These are phyloP conservation scores for Metacarcinus magister DNA, from an alignment of 2,888 invertebrate species.

Conservation along the genomic window DNA sequence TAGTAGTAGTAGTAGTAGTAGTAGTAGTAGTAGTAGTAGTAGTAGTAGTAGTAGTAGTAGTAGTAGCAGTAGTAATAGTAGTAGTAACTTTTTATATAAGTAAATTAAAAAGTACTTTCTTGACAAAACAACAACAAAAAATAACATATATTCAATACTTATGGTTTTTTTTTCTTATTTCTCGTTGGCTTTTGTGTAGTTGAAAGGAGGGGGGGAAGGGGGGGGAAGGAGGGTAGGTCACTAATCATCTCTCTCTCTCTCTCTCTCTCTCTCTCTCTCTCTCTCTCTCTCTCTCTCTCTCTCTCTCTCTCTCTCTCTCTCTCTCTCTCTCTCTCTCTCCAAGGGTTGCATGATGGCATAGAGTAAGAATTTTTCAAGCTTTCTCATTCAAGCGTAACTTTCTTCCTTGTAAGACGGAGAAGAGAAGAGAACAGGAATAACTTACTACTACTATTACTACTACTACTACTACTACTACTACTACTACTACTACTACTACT, in stretches of 20 bases:
- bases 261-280: conserved; percentile 48
- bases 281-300: conserved; percentile 53
- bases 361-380: background rate
- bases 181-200: background rate
- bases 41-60: background rate
- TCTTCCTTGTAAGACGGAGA: background rate
- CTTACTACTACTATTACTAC: background rate
- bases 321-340: conserved; percentile 9
- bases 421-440: too few relatives aligned
- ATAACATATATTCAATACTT: background rate
- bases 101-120: too few relatives aligned
- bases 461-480: conserved; percentile 7
- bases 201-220: background rate
- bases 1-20: background rate
- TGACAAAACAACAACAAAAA: background rate
- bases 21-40: conserved; percentile 12
- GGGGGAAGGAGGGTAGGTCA: background rate
- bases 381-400: background rate
- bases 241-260: background rate
- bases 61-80: background rate
- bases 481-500: conserved; percentile 26
- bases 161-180: background rate
- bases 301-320: conserved; percentile 53
- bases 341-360: background rate
- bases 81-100: too few relatives aligned